A percentile compares a stretch with the other conserved stretches of the same genome.
Conservation (phyloP, 2,797 vertebrate genomes). For the Sebastes itinus region DNA sequence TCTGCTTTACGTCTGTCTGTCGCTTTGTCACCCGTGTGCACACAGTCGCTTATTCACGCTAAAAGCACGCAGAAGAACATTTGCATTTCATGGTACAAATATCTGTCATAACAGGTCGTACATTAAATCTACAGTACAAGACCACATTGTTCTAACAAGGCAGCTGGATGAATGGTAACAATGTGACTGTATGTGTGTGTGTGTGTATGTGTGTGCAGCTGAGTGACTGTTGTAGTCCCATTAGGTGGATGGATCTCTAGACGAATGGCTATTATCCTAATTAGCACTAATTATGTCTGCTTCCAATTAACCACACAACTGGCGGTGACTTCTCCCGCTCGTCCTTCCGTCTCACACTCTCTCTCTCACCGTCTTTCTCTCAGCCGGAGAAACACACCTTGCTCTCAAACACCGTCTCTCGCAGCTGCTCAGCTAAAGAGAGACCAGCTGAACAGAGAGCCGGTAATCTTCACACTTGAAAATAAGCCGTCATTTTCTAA, state of each 20-base stretch:
- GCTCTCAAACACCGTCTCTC: neutral
- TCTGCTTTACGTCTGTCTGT: neutral
- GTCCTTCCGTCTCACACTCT: conserved; percentile 20
- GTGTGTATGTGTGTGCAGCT: conserved; percentile 24
- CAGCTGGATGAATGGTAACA: conserved; percentile 33
- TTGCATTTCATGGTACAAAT: conserved; percentile 2
- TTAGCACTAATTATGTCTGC: conserved; percentile 76
- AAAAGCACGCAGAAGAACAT: neutral
- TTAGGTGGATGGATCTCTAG: conserved; percentile 76
- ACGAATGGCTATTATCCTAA: conserved; percentile 78
- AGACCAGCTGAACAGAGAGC: conserved; percentile 5
- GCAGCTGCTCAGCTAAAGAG: conserved; percentile 24
- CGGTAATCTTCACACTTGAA: conserved; percentile 28
- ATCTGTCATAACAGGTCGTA: neutral
- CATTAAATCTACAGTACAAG: conserved; percentile 15
- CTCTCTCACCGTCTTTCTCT: neutral
- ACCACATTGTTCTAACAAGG: conserved; percentile 22
- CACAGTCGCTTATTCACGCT: neutral
- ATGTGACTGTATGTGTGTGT: conserved; percentile 16
- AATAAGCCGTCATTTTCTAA: conserved; percentile 23
- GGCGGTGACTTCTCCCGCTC: conserved; percentile 46
- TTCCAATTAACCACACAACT: conserved; percentile 75
- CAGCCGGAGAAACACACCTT: conserved; percentile 33
- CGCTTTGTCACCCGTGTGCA: neutral
- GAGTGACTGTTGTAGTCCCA: conserved; percentile 57